Percentiles rank a stretch among this genome's conserved stretches.
Evolutionary conservation across 2,888 invertebrate genomes (phyloP).

Genomic region (Tachina fera): DNA sequence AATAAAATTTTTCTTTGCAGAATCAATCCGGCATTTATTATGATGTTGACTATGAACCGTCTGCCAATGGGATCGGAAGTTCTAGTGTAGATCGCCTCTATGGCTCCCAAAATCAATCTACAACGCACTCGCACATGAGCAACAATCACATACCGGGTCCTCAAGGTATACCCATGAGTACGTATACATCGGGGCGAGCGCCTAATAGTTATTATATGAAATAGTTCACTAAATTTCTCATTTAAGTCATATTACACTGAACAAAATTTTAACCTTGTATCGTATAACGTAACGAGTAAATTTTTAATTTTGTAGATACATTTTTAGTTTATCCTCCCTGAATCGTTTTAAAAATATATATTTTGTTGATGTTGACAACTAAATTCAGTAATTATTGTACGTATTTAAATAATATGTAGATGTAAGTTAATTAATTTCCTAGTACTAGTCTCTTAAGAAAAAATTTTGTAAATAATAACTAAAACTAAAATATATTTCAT

Average conservation of each 20-base stretch:
- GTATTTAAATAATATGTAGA: neutral
- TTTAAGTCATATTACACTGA: slow-evolving; percentile 16
- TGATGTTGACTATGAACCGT: slow-evolving; percentile 92
- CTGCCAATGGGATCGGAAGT: slow-evolving; percentile 83
- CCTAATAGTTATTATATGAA: slow-evolving; percentile 84
- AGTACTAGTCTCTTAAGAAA: slow-evolving; percentile 66
- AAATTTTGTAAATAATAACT: slow-evolving; percentile 55
- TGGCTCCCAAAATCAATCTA: slow-evolving; percentile 82
- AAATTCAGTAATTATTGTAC: neutral
- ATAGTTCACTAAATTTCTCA: slow-evolving; percentile 69
- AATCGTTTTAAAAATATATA: neutral
- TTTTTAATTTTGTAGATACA: slow-evolving; percentile 48
- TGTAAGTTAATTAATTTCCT: slow-evolving; percentile 24
- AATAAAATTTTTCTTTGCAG: slow-evolving; percentile 82
- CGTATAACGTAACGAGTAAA: slow-evolving; percentile 1
- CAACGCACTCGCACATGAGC: slow-evolving; percentile 73
- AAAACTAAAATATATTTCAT: slow-evolving; percentile 18
- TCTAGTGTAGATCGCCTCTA: slow-evolving; percentile 83
- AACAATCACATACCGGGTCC: slow-evolving; percentile 84
- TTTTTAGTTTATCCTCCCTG: slow-evolving; percentile 21
- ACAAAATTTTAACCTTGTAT: neutral
- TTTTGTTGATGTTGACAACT: neutral
- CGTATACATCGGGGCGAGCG: slow-evolving; percentile 90
- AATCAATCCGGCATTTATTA: slow-evolving; percentile 95
- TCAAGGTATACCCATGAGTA: slow-evolving; percentile 91